Percentiles rank a stretch among this genome's conserved stretches.
Evolutionary conservation across 2,888 invertebrate species (phyloP).

Genomic region (Tachina lurida): DNA sequence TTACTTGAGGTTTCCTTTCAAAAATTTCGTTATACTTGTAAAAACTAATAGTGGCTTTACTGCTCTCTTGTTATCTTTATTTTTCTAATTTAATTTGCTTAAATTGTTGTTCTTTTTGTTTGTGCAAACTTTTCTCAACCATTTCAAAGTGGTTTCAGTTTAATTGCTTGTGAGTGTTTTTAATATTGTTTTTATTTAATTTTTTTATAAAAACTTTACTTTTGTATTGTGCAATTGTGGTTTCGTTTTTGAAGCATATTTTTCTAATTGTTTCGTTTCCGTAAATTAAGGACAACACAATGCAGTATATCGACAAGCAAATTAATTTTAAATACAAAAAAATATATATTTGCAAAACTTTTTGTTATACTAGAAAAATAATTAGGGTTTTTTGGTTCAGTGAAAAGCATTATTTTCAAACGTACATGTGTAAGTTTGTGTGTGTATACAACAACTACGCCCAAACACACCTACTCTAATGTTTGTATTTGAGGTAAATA

Average conservation of each 20-base stretch:
- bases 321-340: slow-evolving; percentile 24
- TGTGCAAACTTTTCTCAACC: slow-evolving; percentile 28
- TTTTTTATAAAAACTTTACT: slow-evolving; percentile 5
- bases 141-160: slow-evolving; percentile 50
- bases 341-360: not conserved
- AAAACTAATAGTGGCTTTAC: not conserved
- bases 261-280: not conserved
- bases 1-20: not conserved
- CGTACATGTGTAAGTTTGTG: not conserved
- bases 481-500: too few relatives aligned
- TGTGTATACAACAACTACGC: not conserved
- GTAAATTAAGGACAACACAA: slow-evolving; percentile 32
- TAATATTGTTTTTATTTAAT: not conserved
- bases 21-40: not conserved
- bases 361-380: slow-evolving; percentile 16
- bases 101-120: slow-evolving; percentile 3
- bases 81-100: slow-evolving; percentile 10
- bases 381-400: slow-evolving; percentile 29
- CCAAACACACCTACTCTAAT: too few relatives aligned
- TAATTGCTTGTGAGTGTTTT: slow-evolving; percentile 55
- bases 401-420: not conserved
- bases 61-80: not conserved
- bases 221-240: slow-evolving; percentile 50
- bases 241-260: not conserved
- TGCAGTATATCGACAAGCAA: slow-evolving; percentile 27